A percentile compares a stretch with the other conserved stretches of the same genome.
Evolutionary conservation across 2,113 vertebrate genomes (phyloP).

Genomic region (Cricetomys ansorgei): DNA sequence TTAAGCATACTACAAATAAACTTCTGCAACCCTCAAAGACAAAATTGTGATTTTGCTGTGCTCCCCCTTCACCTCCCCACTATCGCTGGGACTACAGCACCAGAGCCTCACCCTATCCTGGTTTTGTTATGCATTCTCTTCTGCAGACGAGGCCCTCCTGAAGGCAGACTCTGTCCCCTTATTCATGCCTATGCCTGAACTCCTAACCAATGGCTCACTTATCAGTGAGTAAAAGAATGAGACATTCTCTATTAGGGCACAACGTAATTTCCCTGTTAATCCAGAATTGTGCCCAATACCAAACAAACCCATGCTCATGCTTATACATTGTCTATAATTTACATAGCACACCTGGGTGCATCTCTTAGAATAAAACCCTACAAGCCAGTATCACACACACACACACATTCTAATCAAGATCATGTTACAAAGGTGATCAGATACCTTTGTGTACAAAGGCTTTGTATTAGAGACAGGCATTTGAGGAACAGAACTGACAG

Average conservation of each 20-base stretch:
- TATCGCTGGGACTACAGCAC: background rate
- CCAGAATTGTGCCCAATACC: background rate
- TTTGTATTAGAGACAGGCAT: background rate
- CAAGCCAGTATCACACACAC: background rate
- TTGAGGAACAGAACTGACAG: background rate
- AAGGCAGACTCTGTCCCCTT: background rate
- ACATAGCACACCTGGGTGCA: background rate
- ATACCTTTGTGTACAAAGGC: background rate
- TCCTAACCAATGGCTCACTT: background rate
- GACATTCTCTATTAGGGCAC: background rate
- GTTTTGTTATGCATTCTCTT: background rate
- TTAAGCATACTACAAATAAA: too few species aligned
- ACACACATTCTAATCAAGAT: background rate
- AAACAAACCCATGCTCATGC: background rate
- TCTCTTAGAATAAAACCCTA: background rate
- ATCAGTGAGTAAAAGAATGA: constrained; percentile 2
- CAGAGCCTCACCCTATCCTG: background rate
- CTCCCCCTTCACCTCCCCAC: background rate
- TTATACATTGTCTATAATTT: background rate
- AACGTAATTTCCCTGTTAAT: background rate
- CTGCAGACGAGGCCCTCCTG: background rate
- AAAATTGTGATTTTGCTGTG: background rate
- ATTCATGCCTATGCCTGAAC: background rate
- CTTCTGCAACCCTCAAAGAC: too few species aligned
- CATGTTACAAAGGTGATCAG: background rate